Evolutionary conservation across 2,888 invertebrate species (phyloP), one percentile per base, ranked within the genome.

Genomic region (Agonum fuliginosum): DNA sequence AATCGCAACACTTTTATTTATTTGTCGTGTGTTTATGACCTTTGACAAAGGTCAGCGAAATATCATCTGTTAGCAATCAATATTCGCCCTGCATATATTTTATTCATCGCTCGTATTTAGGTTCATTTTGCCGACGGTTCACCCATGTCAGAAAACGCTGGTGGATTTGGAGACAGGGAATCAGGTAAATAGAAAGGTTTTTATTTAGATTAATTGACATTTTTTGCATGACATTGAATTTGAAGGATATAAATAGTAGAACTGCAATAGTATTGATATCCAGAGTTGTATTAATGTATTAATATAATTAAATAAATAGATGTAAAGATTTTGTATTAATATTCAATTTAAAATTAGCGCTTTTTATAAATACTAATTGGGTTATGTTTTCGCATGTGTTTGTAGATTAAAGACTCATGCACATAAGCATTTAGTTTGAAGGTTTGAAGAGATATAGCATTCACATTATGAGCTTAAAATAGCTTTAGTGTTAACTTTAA

Each of bases 81-180:
- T 77, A 71, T 10, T 71, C 30, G 62, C 30, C 3, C 6, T 30
- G n/a, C n/a, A n/a, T n/a, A n/a, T n/a, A n/a, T n/a, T n/a, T n/a
- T n/a, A n/a, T n/a, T n/a, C n/a, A n/a, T 30, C 30, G 30, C 17
- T 14, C 17, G 30, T 43, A 77, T 78, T 24, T 84, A 92, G 92
- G 92, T 93, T 82, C 91, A 91, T 84, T 93, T 93, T 87, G 90
- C 90, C 80, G 91, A 91, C 85, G 88, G 88, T 81, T 89, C 89
- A 76, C 88, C 89, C 79, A 87, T 89, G 85, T 87, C 87, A 80
- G 91, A 90, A 81, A 85, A 86, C 71, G 83, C 82, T 73, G 80
- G 82, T 58, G 77, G 79, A 41, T 79, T 80, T 30, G 80, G 80
- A 22, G 83, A 84, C 79, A 84, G 84, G 80, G 85, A 86, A 72